Base-by-base conservation (phyloP, 2,113 vertebrate species). In the Ochotona princeps region DNA sequence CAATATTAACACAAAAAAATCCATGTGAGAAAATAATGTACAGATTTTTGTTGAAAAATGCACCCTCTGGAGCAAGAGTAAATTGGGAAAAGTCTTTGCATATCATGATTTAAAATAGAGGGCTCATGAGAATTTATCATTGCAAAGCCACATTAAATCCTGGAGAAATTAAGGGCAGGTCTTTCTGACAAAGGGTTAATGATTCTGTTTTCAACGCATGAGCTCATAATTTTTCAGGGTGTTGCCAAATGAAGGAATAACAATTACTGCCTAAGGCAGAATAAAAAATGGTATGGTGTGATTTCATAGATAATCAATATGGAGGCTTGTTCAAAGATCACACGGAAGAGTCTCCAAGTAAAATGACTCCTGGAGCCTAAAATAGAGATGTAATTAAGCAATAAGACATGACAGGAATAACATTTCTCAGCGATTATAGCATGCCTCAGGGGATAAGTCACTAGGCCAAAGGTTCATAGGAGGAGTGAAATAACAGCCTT, bases 371-470 rank as follows among this genome's bases (percentile, higher is more conserved):
- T n/a, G 51, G 82, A 86, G 4, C 92, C 93, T 92, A 93, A 96
- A 96, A 93, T 51, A 90, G 94, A 97, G 70, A 81, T 82, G 85
- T 79, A 93, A 96, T 94, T 93, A 94, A 96, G 96, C 94, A 94
- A 76, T 90, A 86, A 95, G 87, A 93, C 1, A 2, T 93, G 95
- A 81, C 82, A 78, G 73, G 89, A 88, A 81, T 82, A 85, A 85
- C 93, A 94, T 96, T 95, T 96, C 83, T 95, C 74, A 18, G 82
- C 83, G 96, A 94, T 76, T 93, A 82, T 61, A 90, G 94, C 81
- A 76, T 95, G 74, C 73, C 94, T 95, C 47, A 2, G 80, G 91
- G 93, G 92, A 60, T 74, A 89, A 79, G 51, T 89, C 87, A 61
- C 65, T 72, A 81, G 76, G 93, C 85, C 92, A 94, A 23, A 92